Base-by-base conservation (phyloP, 2,888 invertebrate genomes). In the Creontiades dilutus region DNA sequence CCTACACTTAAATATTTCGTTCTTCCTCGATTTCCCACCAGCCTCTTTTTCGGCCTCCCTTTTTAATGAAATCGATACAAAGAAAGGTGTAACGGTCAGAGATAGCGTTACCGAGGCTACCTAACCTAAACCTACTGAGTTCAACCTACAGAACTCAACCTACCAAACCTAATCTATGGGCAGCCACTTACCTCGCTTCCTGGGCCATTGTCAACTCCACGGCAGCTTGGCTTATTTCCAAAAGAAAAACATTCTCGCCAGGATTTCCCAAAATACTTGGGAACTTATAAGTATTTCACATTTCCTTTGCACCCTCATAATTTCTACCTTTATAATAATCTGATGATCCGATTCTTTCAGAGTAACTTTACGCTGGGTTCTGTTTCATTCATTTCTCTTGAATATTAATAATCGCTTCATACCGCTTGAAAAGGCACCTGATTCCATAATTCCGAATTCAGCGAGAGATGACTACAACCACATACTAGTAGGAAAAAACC, bases 1-100 rank as follows among this genome's bases (percentile, higher is more conserved):
- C 90, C 90, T 76, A 87, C 90, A 61, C 89, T 89, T 81, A 61
- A 89, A 89, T 89, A 89, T 89, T 89, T 89, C 89, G 89, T 89
- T 89, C 89, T 89, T 89, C 80, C 89, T 89, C 86, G 90, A 90
- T 90, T 76, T 89, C 82, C 89, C 89, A 57, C 57, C 81, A 37
- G 48, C 88, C 88, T 86, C 86, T 27, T 47, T 55, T 27, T 85
- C 68, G 76, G 86, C 89, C 87, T 19, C 47, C 89, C 57, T 68
- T 81, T 89, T 89, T 89, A 81, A 80, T 81, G 80, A 82, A 89
- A 89, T 89, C 89, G 89, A 89, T 89, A 89, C 80, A 89, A 81
- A 81, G 89, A 81, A 89, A 89, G 89, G 89, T 89, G 82, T 89
- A 81, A 80, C 47, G 82, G 82, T 82, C 82, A 61, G 57, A 81